phyloP scores from a whole-genome alignment of 2,113 vertebrate genomes.

The Lampris incognitus region DNA sequence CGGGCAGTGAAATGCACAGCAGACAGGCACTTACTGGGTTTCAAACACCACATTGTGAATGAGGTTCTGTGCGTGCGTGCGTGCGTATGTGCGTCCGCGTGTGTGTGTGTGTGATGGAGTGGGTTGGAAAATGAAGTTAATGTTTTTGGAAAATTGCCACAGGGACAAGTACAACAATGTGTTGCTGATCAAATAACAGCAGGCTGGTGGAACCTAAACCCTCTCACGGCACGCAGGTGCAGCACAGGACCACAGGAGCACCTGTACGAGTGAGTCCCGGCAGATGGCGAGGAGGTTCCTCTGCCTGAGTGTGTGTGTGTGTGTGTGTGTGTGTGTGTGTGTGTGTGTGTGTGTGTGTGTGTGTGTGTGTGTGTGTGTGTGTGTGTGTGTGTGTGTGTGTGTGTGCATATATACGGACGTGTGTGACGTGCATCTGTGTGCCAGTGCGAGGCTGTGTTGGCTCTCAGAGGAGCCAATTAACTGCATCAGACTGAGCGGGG shows the following conservation, averaged over 20 bases:
- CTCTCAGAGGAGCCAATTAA: slow-evolving; percentile 77
- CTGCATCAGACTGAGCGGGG: slow-evolving; percentile 52
- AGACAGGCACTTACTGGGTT: not conserved
- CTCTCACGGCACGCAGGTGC: slow-evolving; percentile 84
- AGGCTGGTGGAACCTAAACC: slow-evolving; percentile 27
- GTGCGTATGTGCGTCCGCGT: too few species aligned
- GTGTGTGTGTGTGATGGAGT: not conserved
- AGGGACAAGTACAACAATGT: not conserved
- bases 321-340: too few species aligned
- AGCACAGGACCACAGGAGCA: slow-evolving; percentile 57
- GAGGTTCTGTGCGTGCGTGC: not conserved
- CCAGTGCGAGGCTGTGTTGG: slow-evolving; percentile 10
- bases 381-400: slow-evolving; percentile 18
- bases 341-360: slow-evolving; percentile 12
- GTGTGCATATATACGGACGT: not conserved
- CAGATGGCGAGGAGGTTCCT: slow-evolving; percentile 64
- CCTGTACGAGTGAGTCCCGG: slow-evolving; percentile 42
- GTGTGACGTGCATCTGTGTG: slow-evolving; percentile 13
- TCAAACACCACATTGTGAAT: not conserved
- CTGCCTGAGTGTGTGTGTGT: not conserved
- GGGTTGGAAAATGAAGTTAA: slow-evolving; percentile 13
- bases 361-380: slow-evolving; percentile 21
- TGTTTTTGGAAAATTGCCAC: slow-evolving; percentile 18
- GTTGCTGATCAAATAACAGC: slow-evolving; percentile 48
- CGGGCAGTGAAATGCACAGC: not conserved